phyloP scores from a whole-genome alignment of 2,888 invertebrate genomes.

The Priocnemis perturbator region DNA sequence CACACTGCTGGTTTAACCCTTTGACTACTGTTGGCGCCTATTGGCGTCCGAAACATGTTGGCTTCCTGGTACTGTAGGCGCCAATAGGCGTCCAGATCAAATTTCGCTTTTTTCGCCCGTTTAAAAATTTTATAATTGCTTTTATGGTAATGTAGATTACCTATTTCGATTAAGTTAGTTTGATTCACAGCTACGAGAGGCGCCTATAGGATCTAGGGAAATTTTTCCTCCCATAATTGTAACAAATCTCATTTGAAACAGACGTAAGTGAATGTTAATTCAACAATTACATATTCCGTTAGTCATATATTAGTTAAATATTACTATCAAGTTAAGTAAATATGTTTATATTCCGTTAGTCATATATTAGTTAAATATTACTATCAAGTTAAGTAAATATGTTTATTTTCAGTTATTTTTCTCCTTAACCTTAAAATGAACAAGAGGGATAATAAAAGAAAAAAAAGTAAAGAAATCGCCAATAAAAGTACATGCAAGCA shows the following conservation, averaged over 20 bases:
- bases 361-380: conserved; percentile 14
- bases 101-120: conserved; percentile 26
- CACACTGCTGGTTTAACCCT: conserved; percentile 24
- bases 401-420: conserved; percentile 13
- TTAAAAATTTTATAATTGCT: conserved; percentile 30
- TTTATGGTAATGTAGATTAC: conserved; percentile 22
- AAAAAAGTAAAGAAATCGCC: conserved; percentile 8
- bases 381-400: conserved; percentile 11
- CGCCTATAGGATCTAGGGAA: conserved; percentile 21
- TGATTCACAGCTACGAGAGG: conserved; percentile 11
- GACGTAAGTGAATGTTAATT: conserved; percentile 26
- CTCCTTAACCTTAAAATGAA: conserved; percentile 12
- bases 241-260: conserved; percentile 25
- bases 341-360: conserved; percentile 18
- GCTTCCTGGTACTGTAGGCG: conserved; percentile 19
- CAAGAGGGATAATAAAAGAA: conserved; percentile 10
- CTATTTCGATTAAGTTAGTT: conserved; percentile 1
- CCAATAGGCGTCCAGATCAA: conserved; percentile 25
- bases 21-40: conserved; percentile 25
- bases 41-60: conserved; percentile 21
- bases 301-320: conserved; percentile 15
- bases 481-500: conserved; percentile 8
- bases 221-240: conserved; percentile 21
- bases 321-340: conserved; percentile 10
- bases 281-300: conserved; percentile 27